Evolutionary conservation across 2,797 vertebrate species (phyloP), one percentile per base, ranked within the genome.

Genomic region (Nannoperca obscura): DNA sequence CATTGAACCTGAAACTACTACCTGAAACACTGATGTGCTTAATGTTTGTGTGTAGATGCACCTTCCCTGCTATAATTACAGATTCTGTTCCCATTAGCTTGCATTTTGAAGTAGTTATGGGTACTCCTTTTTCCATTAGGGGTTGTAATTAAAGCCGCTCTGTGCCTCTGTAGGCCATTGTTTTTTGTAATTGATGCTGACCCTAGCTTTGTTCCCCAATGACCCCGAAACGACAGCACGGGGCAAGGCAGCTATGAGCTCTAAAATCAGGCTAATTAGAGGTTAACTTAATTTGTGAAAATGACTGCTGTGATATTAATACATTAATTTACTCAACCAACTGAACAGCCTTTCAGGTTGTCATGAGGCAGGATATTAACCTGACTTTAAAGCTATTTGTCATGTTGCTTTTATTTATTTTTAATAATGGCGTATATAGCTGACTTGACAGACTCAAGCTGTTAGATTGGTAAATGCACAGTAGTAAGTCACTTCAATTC

Each of bases 131-230:
- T 76, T 74, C 66, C 69, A 63, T 76, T 71, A 68, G 40, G 44
- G 71, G 40, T 40, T 88, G 73, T 92, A 91, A 92, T 93, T 93
- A 90, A 89, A 91, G 80, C 53, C 14, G 62, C 74, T 58, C 47
- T 72, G 70, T 80, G 76, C 83, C 82, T 90, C 79, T 76, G 80
- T 46, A 63, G 86, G 60, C 90, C 73, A 81, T 88, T 92, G 89
- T 89, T 89, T 93, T 14, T 88, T 75, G 75, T 81, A 93, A 93
- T 90, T 89, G 85, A 84, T 82, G 57, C 14, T 74, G 87, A 82
- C 84, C 88, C 61, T 65, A 27, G 60, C 52, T 82, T 84, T 79
- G 83, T 83, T 84, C 68, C 58, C 60, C 52, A 54, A 32, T 83
- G 78, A 88, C 69, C 86, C 74, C 57, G 22, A 78, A 80, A 84